Conservation (phyloP, 53 echinoderm and acorn worm genomes). For the Pentamera pediparva region DNA sequence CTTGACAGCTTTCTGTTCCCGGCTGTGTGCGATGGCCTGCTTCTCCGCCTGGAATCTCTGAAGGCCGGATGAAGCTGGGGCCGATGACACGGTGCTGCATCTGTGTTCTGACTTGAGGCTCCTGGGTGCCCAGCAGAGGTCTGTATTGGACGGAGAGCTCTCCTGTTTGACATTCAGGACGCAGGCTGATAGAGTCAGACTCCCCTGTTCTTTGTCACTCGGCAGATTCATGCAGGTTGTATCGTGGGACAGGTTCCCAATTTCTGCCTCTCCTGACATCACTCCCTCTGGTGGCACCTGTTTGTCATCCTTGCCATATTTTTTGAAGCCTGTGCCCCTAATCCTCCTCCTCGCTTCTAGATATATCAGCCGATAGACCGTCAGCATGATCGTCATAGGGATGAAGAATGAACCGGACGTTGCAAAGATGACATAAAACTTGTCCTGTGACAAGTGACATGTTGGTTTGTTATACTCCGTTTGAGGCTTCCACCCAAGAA, state of each 20-base stretch:
- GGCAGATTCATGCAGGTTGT: background rate
- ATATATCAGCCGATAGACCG: constrained; percentile 70
- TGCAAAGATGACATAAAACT: constrained; percentile 67
- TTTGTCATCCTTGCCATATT: no score
- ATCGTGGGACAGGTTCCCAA: background rate
- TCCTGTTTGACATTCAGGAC: no score
- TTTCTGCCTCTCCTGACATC: background rate
- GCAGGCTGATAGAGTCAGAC: no score
- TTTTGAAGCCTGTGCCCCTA: constrained; percentile 18
- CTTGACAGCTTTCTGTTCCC: constrained; percentile 80
- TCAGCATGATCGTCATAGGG: constrained; percentile 87
- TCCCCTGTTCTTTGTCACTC: no score
- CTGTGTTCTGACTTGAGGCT: no score
- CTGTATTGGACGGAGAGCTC: no score
- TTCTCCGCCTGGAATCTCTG: constrained; percentile 25
- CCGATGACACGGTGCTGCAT: no score
- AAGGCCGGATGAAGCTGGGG: no score
- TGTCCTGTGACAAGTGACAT: constrained; percentile 55
- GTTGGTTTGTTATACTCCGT: constrained; percentile 16
- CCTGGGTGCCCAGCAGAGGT: background rate
- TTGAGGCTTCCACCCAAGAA: constrained; percentile 60
- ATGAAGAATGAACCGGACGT: constrained; percentile 94
- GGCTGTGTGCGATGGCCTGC: constrained; percentile 33
- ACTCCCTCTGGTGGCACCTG: no score
- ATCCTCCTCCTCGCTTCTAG: constrained; percentile 62